Conservation (phyloP, 2,888 invertebrate genomes). For the Mechanitis messenoides region DNA sequence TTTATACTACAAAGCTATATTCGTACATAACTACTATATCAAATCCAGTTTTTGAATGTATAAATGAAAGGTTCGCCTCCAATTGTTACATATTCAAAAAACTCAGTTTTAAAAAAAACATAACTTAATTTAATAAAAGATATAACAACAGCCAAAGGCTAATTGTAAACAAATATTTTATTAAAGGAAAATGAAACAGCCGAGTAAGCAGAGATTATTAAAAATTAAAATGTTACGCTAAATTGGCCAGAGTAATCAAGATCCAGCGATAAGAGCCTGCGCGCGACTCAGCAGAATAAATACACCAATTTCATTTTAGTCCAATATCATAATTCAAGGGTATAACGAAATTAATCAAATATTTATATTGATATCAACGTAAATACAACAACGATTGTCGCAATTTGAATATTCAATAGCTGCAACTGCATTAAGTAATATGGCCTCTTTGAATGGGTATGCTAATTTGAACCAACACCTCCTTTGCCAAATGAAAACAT, state of each 20-base stretch:
- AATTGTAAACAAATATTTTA: slow-evolving; percentile 8
- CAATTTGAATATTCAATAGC: no score
- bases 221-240: slow-evolving; percentile 37
- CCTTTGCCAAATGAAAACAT: no score
- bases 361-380: no score
- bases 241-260: slow-evolving; percentile 34
- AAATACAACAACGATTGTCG: no score
- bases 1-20: no score
- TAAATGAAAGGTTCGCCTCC: no score
- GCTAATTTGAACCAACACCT: no score
- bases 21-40: no score
- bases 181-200: slow-evolving; percentile 24
- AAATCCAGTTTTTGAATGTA: no score
- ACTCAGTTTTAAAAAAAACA: neutral
- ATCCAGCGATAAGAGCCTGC: slow-evolving; percentile 12
- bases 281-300: slow-evolving; percentile 16
- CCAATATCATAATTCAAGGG: neutral
- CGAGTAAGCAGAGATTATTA: slow-evolving; percentile 34
- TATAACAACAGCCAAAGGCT: neutral
- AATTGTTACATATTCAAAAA: neutral
- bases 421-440: no score
- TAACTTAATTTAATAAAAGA: slow-evolving; percentile 4
- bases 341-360: no score
- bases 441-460: no score
- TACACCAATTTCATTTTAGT: slow-evolving; percentile 1